Conservation (phyloP, 1,140 invertebrate species). For the Zaprionus davidi region DNA sequence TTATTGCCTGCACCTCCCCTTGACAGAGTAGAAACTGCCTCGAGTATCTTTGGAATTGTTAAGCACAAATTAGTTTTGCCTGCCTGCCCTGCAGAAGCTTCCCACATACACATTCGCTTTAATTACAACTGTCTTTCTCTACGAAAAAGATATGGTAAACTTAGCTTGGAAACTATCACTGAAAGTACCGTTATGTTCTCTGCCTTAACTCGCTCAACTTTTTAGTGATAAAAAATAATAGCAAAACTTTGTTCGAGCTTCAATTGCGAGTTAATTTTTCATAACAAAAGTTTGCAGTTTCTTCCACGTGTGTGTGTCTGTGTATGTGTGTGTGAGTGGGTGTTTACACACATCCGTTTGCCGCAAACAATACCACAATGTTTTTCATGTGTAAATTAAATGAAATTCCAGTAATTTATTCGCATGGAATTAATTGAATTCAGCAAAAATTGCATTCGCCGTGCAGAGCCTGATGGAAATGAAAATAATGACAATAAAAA, state of each 20-base stretch:
- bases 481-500: slow-evolving; percentile 7
- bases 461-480: slow-evolving; percentile 1
- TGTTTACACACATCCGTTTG: slow-evolving; percentile 15
- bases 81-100: slow-evolving; percentile 39
- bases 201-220: slow-evolving; percentile 2
- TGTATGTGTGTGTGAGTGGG: slow-evolving; percentile 17
- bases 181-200: background rate
- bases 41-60: slow-evolving; percentile 58
- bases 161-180: background rate
- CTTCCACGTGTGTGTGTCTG: slow-evolving; percentile 8
- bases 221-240: slow-evolving; percentile 33
- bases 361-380: slow-evolving; percentile 48
- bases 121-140: slow-evolving; percentile 30
- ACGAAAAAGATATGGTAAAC: background rate
- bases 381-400: slow-evolving; percentile 54
- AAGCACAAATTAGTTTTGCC: slow-evolving; percentile 69
- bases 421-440: slow-evolving; percentile 52
- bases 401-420: slow-evolving; percentile 52
- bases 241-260: slow-evolving; percentile 29
- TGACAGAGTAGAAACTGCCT: slow-evolving; percentile 14
- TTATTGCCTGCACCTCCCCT: background rate
- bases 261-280: slow-evolving; percentile 45
- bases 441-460: slow-evolving; percentile 38
- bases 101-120: slow-evolving; percentile 41
- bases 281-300: slow-evolving; percentile 35